Conservation (phyloP, 2,113 vertebrate species). For the Xenus cinereus region DNA sequence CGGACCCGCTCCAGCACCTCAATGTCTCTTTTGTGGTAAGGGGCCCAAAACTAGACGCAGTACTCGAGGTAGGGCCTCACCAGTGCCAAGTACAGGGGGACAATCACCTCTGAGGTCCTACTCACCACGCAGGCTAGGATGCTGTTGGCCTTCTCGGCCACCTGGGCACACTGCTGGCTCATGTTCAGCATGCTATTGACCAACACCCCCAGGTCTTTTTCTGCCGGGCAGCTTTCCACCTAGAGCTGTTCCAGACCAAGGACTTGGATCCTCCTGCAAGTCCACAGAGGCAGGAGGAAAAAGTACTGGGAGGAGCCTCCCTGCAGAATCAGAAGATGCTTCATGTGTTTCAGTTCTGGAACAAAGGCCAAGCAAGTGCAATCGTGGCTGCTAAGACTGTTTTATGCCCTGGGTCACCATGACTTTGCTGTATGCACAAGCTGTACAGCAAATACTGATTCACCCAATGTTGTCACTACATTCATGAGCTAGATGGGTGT, state of each 20-base stretch:
- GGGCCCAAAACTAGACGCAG: too few species aligned
- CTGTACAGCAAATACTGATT: slow-evolving; percentile 23
- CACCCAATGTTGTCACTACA: slow-evolving; percentile 6
- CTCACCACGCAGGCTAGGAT: too few species aligned
- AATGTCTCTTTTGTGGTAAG: too few species aligned
- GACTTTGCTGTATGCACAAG: not conserved
- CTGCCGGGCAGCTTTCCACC: too few species aligned
- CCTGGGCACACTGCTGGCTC: too few species aligned
- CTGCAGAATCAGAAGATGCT: not conserved
- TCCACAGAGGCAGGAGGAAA: not conserved
- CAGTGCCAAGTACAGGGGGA: too few species aligned
- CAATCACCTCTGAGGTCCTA: too few species aligned
- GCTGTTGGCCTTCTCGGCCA: too few species aligned
- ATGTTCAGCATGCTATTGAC: too few species aligned
- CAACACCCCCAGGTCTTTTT: too few species aligned
- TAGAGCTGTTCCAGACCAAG: not conserved
- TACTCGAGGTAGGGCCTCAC: too few species aligned
- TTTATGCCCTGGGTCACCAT: slow-evolving; percentile 17
- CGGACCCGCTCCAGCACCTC: too few species aligned
- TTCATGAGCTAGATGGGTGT: not conserved
- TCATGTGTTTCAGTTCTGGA: not conserved
- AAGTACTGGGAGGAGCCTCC: not conserved
- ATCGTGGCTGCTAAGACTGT: not conserved
- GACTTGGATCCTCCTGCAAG: accelerated
- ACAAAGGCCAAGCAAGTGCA: slow-evolving; percentile 14